A percentile compares a stretch with the other conserved stretches of the same genome.
phyloP scores from a whole-genome alignment of 2,113 vertebrate genomes.

The Meriones unguiculatus region DNA sequence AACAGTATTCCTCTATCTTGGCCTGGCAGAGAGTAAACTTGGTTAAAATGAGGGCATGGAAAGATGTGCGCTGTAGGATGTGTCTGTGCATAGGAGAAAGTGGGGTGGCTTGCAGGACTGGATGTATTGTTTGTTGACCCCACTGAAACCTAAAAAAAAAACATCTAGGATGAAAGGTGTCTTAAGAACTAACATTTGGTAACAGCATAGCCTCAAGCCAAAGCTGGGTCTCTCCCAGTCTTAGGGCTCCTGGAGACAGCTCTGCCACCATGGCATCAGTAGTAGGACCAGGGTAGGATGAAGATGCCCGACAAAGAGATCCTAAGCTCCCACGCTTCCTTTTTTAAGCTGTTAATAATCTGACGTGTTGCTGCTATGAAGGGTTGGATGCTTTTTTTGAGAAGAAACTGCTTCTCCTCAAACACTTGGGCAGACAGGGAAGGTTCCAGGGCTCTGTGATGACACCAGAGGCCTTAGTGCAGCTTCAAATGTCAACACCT shows the following conservation, averaged over 20 bases:
- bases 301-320: background rate
- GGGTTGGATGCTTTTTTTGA: slow-evolving; percentile 19
- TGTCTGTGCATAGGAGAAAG: background rate
- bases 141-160: background rate
- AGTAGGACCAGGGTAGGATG: background rate
- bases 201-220: background rate
- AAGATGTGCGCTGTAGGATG: background rate
- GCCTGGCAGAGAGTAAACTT: background rate
- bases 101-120: background rate
- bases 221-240: rapidly evolving
- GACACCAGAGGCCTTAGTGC: slow-evolving; percentile 36
- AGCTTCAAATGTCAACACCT: slow-evolving; percentile 65
- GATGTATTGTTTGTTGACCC: background rate
- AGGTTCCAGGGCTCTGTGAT: slow-evolving; percentile 17
- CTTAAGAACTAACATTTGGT: background rate
- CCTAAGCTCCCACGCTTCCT: background rate
- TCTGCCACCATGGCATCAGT: rapidly evolving
- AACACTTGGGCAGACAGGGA: background rate
- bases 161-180: background rate
- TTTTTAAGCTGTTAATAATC: background rate
- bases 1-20: background rate
- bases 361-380: background rate
- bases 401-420: slow-evolving; percentile 27
- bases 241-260: background rate
- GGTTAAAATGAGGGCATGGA: background rate